These are phyloP conservation scores for Dorcus hopei DNA, from an alignment of 2,888 invertebrate genomes.

Conservation along the genomic window DNA sequence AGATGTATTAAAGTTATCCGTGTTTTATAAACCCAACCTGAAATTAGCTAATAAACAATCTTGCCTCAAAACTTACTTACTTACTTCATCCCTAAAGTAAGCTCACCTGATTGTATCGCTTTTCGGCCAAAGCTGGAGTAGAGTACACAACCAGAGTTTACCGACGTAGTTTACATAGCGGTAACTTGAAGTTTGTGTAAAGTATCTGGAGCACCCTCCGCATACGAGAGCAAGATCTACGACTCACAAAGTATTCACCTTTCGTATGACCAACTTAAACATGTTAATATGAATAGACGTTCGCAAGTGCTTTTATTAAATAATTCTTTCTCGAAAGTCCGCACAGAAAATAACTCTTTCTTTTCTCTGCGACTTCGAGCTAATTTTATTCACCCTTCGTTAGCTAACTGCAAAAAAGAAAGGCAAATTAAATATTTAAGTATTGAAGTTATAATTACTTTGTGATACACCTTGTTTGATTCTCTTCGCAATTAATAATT, in stretches of 20 bases:
- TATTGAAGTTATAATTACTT: no score
- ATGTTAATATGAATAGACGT: constrained; percentile 29
- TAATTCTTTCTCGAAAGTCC: no score
- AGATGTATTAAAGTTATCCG: constrained; percentile 6
- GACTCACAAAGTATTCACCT: constrained; percentile 37
- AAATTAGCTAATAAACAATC: constrained; percentile 40
- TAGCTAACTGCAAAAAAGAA: no score
- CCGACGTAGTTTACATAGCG: constrained; percentile 41
- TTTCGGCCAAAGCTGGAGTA: constrained; percentile 36
- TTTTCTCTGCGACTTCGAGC: no score
- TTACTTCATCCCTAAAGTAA: constrained; percentile 39
- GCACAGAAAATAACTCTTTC: no score
- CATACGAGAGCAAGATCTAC: constrained; percentile 38
- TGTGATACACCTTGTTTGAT: no score
- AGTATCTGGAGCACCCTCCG: constrained; percentile 39
- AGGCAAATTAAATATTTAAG: no score
- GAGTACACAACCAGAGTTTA: constrained; percentile 39
- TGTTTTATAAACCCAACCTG: constrained; percentile 13
- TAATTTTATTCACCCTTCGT: no score
- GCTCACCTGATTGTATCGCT: constrained; percentile 43
- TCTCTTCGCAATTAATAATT: no score
- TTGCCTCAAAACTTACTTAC: constrained; percentile 39
- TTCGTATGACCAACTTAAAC: constrained; percentile 30
- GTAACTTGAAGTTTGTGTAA: constrained; percentile 41
- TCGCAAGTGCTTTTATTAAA: background rate